Conservation (phyloP, 2,797 vertebrate species). For the Oophaga sylvatica region DNA sequence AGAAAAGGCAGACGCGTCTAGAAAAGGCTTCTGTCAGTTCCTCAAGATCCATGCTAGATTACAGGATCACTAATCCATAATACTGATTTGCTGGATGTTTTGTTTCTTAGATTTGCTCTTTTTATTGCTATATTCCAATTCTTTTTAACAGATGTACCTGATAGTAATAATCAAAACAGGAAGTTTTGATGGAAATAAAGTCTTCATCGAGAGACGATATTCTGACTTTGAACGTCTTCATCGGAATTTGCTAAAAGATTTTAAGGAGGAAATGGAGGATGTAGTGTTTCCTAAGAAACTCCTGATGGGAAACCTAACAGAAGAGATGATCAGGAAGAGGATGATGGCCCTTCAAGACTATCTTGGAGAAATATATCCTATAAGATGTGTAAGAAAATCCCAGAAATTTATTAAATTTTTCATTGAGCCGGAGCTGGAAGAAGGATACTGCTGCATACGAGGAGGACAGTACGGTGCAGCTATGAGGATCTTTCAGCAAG, state of each 20-base stretch:
- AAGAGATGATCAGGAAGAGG: slow-evolving; percentile 81
- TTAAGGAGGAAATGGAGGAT: slow-evolving; percentile 87
- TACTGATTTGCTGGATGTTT: too few species aligned
- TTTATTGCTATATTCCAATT: background rate
- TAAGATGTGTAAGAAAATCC: slow-evolving; percentile 78
- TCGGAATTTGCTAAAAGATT: slow-evolving; percentile 79
- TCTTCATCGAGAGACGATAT: slow-evolving; percentile 86
- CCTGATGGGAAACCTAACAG: slow-evolving; percentile 81
- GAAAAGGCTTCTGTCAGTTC: too few species aligned
- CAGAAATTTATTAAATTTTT: slow-evolving; percentile 81
- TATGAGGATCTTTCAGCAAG: slow-evolving; percentile 73
- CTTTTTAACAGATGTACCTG: slow-evolving; percentile 80
- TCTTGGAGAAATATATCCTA: slow-evolving; percentile 77
- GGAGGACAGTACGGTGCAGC: slow-evolving; percentile 83
- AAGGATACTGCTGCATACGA: slow-evolving; percentile 81
- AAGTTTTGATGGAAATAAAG: slow-evolving; percentile 83
- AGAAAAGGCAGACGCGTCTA: too few species aligned
- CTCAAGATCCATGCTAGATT: too few species aligned
- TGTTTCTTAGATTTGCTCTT: background rate
- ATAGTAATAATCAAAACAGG: slow-evolving; percentile 88
- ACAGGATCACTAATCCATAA: too few species aligned
- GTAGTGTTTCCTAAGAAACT: slow-evolving; percentile 83
- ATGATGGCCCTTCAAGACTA: slow-evolving; percentile 85
- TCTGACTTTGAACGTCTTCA: slow-evolving; percentile 86
- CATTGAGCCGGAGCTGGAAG: slow-evolving; percentile 78